phyloP scores from a whole-genome alignment of 2,113 vertebrate species.

The Amphilophus citrinellus region DNA sequence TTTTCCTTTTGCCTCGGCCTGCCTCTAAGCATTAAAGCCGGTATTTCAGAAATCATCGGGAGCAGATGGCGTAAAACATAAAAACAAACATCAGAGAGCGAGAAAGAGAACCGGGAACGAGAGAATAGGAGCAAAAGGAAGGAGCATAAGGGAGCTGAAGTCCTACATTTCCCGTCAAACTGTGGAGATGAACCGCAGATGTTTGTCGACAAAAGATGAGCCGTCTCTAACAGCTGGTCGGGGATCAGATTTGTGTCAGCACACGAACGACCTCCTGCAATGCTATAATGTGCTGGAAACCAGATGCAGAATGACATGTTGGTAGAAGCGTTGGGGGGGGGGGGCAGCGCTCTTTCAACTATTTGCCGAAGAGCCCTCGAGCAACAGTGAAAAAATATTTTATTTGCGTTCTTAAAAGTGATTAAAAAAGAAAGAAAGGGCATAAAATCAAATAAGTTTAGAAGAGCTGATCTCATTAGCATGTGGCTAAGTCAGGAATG shows the following conservation, averaged over 20 bases:
- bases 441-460: not conserved
- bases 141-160: slow-evolving; percentile 81
- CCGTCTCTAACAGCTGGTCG: slow-evolving; percentile 76
- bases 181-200: slow-evolving; percentile 90
- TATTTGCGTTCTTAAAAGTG: not conserved
- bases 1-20: slow-evolving; percentile 75
- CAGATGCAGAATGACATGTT: slow-evolving; percentile 22
- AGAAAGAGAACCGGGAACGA: slow-evolving; percentile 7
- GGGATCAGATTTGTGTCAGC: slow-evolving; percentile 84
- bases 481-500: slow-evolving; percentile 5
- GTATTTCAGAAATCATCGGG: slow-evolving; percentile 83
- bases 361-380: not conserved
- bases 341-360: not conserved
- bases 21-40: slow-evolving; percentile 67
- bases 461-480: not conserved
- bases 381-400: not conserved
- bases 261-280: slow-evolving; percentile 78
- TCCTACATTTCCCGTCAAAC: slow-evolving; percentile 90
- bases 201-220: slow-evolving; percentile 86
- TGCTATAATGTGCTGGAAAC: slow-evolving; percentile 56
- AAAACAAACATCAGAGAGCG: slow-evolving; percentile 85
- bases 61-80: slow-evolving; percentile 90
- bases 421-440: not conserved
- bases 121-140: slow-evolving; percentile 28
- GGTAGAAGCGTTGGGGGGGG: not conserved